phyloP scores from a whole-genome alignment of 1,140 invertebrate species.

The Heliconius hewitsoni region DNA sequence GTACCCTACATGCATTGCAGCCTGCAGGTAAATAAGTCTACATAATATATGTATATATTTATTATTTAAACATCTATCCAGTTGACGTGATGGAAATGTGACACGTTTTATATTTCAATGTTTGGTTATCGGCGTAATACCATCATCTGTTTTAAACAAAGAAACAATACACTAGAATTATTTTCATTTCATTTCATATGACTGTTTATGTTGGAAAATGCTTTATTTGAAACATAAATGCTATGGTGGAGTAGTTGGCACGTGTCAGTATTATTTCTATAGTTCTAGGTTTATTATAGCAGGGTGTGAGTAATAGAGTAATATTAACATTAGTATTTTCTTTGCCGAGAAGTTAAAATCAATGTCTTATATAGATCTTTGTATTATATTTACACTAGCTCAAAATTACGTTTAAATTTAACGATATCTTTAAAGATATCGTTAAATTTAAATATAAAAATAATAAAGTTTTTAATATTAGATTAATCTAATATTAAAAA shows the following conservation, averaged over 20 bases:
- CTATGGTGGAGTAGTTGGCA: not conserved
- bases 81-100: constrained; percentile 3
- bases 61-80: not conserved
- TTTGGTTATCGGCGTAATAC: constrained; percentile 8
- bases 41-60: not conserved
- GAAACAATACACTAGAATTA: not conserved
- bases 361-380: too few species aligned
- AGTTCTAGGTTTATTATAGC: too few species aligned
- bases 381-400: too few species aligned
- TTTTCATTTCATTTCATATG: not conserved
- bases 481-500: too few species aligned
- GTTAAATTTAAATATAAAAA: too few species aligned
- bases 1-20: not conserved
- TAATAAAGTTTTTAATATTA: too few species aligned
- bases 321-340: too few species aligned
- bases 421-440: too few species aligned
- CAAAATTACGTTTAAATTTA: too few species aligned
- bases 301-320: too few species aligned
- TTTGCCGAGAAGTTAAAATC: too few species aligned
- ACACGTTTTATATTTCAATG: constrained; percentile 15
- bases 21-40: not conserved
- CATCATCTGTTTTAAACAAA: constrained; percentile 13
- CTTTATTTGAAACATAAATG: not conserved
- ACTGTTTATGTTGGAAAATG: not conserved
- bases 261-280: too few species aligned